phyloP scores from a whole-genome alignment of 2,888 invertebrate species.

The Hyposoter didymator region DNA sequence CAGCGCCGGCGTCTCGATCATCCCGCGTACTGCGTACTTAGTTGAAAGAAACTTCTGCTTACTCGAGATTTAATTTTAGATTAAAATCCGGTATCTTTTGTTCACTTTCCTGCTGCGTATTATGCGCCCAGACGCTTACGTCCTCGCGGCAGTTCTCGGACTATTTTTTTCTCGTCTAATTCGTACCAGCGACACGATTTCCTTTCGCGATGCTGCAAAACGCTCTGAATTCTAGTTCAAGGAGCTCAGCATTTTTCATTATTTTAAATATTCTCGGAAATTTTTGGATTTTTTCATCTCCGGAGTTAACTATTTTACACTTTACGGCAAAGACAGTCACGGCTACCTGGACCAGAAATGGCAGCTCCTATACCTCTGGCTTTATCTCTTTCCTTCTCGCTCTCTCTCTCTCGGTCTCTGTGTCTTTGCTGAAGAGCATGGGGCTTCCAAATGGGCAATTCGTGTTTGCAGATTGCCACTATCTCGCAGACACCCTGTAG shows the following conservation, averaged over 20 bases:
- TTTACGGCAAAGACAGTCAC: not conserved
- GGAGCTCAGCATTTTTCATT: not conserved
- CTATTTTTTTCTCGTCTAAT: conserved; percentile 15
- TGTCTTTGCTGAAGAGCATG: conserved; percentile 49
- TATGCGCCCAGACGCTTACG: conserved; percentile 55
- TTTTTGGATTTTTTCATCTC: not conserved
- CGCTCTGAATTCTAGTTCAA: not conserved
- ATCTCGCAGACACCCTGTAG: conserved; percentile 81
- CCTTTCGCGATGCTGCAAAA: not conserved
- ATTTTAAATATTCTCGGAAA: not conserved
- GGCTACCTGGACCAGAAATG: conserved; percentile 66
- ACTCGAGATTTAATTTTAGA: conserved; percentile 75
- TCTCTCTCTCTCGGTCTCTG: conserved; percentile 10
- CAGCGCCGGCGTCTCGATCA: conserved; percentile 57
- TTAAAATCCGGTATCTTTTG: conserved; percentile 63
- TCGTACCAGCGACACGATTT: not conserved
- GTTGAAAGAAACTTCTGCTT: conserved; percentile 64
- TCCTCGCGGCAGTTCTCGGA: conserved; percentile 54
- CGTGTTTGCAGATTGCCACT: conserved; percentile 84
- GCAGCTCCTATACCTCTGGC: conserved; percentile 60
- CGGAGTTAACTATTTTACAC: not conserved
- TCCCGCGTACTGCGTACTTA: conserved; percentile 4
- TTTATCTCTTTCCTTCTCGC: conserved; percentile 55
- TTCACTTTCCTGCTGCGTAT: conserved; percentile 46
- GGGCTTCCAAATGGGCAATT: conserved; percentile 83